Evolutionary conservation across 2,888 invertebrate genomes (phyloP).

Genomic region (Anthophora plumipes): DNA sequence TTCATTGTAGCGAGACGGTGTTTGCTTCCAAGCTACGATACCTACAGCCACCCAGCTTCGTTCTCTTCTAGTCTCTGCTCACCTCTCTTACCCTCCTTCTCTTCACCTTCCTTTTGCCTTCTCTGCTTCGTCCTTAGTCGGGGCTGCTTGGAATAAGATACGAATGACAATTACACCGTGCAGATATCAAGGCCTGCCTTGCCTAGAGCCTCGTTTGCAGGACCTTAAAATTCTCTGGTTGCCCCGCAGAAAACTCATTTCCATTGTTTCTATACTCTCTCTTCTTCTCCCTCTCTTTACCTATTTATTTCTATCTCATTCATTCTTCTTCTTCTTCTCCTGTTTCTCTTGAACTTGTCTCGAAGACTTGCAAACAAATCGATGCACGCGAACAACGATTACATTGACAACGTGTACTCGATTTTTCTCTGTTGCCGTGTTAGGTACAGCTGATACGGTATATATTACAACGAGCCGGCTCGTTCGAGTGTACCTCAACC

Average conservation of each 20-base stretch:
- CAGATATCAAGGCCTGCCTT: constrained; percentile 61
- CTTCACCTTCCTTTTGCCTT: constrained; percentile 22
- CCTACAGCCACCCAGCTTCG: constrained; percentile 64
- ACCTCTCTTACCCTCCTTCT: constrained; percentile 27
- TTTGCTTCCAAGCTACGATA: constrained; percentile 82
- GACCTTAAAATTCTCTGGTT: constrained; percentile 67
- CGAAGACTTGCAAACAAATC: constrained; percentile 38
- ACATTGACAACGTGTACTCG: neutral
- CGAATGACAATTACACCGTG: constrained; percentile 81
- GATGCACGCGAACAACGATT: constrained; percentile 10
- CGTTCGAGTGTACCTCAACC: neutral
- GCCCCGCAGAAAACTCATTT: constrained; percentile 55
- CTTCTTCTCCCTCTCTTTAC: neutral
- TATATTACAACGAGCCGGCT: neutral
- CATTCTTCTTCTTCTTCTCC: no score
- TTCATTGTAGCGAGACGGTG: constrained; percentile 83
- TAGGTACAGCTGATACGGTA: neutral
- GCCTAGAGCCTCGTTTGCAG: constrained; percentile 56
- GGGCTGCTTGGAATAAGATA: constrained; percentile 75
- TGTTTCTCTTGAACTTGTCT: neutral
- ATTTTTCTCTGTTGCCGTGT: neutral
- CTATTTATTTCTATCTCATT: no score
- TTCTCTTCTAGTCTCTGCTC: constrained; percentile 41
- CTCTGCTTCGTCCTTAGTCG: constrained; percentile 40
- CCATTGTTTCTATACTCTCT: constrained; percentile 47